phyloP scores from a whole-genome alignment of 2,888 invertebrate species.

The Auanema freiburgensis region DNA sequence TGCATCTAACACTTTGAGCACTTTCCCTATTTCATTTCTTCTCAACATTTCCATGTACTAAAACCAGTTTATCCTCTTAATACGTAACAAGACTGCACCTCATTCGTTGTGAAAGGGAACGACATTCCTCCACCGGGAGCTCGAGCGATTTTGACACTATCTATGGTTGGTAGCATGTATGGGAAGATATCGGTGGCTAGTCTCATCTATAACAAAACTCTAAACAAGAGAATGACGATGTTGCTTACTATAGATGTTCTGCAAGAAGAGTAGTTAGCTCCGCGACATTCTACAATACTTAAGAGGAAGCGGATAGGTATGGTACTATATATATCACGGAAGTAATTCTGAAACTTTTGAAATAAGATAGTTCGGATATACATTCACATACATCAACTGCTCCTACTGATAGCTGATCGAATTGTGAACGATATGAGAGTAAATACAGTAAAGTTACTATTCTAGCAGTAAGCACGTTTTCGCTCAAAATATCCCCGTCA shows the following conservation, averaged over 20 bases:
- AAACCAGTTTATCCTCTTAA: neutral
- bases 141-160: conserved; percentile 24
- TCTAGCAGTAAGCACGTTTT: conserved; percentile 19
- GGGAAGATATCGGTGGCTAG: conserved; percentile 30
- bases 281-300: conserved; percentile 33
- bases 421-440: conserved; percentile 26
- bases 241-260: conserved; percentile 25
- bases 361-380: neutral
- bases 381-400: neutral
- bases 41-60: neutral
- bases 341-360: conserved; percentile 24
- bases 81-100: neutral
- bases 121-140: conserved; percentile 1
- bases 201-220: conserved; percentile 10
- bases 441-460: conserved; percentile 27
- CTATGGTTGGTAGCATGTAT: conserved; percentile 36
- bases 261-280: conserved; percentile 18
- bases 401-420: conserved; percentile 16
- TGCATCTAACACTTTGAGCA: neutral
- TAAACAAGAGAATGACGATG: neutral
- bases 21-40: neutral
- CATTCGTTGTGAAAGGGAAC: neutral
- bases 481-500: conserved; percentile 27
- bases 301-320: conserved; percentile 42
- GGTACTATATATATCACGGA: conserved; percentile 22